Evolutionary conservation across 2,797 vertebrate genomes (phyloP), one percentile per base, ranked within the genome.

Genomic region (Botia almorhae): DNA sequence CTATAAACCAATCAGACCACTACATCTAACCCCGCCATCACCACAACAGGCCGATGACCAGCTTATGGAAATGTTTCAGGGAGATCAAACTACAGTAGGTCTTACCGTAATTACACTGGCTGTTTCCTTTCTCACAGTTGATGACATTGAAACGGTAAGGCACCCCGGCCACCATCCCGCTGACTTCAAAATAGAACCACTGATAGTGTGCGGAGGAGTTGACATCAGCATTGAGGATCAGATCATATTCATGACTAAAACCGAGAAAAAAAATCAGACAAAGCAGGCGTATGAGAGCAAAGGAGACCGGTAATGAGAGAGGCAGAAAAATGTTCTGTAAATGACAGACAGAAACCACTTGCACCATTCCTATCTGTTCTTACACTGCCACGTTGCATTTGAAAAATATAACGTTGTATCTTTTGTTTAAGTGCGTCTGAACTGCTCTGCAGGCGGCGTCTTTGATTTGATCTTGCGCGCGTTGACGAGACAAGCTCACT

Each of bases 61-160:
- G 50, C 4, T 51, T 21, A 23, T 26, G 16, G 12, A 14, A 26
- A 16, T 63, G 17, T 12, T 23, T 23, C n/a, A 26, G 8, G 10
- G 10, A 11, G 43, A 46, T 46, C 43, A 46, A 5, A 46, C 6
- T 39, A 39, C 6, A 39, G 36, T 39, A 39, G 6, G 29, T 33
- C 48, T 80, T 93, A 98, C 97, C 97, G 0, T 97, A 98, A 90
- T 98, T 98, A 90, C 96, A 98, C 74, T 98, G 96, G 87, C 96
- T 98, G 91, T 98, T 97, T 85, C 89, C 81, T 90, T 98, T 98
- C 93, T 98, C 96, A 83, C 96, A 97, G 92, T 98, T 98, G 93
- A 98, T 94, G 89, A 98, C 7, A 76, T 98, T 98, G 89, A 98
- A 97, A 48, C 95, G 95, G 80, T 98, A 98, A 1, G 94, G 87